Percentiles rank a stretch among this genome's conserved stretches.
Conservation (phyloP, 1,140 invertebrate species). For the Acromyrmex charruanus region DNA sequence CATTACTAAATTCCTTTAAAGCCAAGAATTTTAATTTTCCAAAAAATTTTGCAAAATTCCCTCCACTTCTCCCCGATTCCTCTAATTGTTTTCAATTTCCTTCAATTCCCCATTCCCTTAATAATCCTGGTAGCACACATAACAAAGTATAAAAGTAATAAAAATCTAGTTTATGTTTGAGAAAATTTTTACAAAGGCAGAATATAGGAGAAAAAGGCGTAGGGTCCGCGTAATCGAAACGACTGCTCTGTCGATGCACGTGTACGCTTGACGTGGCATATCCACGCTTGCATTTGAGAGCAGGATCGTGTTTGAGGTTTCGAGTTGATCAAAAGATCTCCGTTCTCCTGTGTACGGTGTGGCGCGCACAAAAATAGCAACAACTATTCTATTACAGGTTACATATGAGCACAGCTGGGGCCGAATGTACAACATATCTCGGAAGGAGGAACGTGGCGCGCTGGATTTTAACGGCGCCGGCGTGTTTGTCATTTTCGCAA, state of each 20-base stretch:
- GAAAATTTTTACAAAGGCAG: background rate
- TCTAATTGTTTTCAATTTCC: no score
- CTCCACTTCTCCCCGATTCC: no score
- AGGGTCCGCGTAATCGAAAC: constrained; percentile 19
- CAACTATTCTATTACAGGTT: constrained; percentile 62
- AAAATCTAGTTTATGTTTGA: background rate
- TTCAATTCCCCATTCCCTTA: no score
- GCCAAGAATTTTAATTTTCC: no score
- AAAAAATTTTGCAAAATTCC: no score
- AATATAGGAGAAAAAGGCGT: background rate
- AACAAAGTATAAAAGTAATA: background rate
- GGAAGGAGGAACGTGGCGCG: constrained; percentile 42
- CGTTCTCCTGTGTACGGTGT: constrained; percentile 49
- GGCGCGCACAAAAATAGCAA: constrained; percentile 60
- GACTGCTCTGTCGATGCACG: constrained; percentile 46
- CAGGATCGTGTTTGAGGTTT: constrained; percentile 56
- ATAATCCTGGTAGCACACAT: background rate
- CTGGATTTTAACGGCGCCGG: constrained; percentile 49
- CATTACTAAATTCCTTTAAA: no score
- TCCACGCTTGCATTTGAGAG: constrained; percentile 61
- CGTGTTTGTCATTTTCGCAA: constrained; percentile 63
- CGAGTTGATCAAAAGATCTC: constrained; percentile 69
- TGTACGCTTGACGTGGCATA: constrained; percentile 61
- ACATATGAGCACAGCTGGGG: constrained; percentile 59
- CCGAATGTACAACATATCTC: constrained; percentile 51